These are phyloP conservation scores for Anas platyrhynchos DNA, from an alignment of 2,113 vertebrate species.

Conservation along the genomic window DNA sequence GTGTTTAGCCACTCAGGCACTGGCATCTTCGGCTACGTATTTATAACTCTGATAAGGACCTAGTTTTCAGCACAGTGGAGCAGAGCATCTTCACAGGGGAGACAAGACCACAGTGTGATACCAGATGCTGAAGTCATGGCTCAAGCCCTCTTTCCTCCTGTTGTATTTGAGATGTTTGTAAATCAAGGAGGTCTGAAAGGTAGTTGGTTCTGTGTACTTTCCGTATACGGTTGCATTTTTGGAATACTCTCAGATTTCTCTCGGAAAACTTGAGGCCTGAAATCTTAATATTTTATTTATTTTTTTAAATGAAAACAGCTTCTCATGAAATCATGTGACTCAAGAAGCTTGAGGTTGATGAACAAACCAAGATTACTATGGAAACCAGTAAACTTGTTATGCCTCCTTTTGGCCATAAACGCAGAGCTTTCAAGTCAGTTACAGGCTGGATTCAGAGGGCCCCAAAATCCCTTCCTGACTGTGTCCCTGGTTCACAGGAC, in stretches of 20 bases:
- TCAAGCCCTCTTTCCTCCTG: not conserved
- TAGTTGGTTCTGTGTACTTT: not conserved
- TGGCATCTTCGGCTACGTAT: not conserved
- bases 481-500: not conserved
- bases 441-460: not conserved
- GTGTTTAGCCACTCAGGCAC: not conserved
- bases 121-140: not conserved
- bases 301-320: not conserved
- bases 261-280: not conserved
- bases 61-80: not conserved
- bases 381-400: not conserved
- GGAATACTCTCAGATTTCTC: not conserved
- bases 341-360: not conserved
- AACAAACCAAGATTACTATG: not conserved
- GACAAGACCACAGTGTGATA: not conserved
- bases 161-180: not conserved
- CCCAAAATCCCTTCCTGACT: not conserved
- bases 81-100: not conserved
- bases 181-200: not conserved
- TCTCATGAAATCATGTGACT: not conserved
- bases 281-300: not conserved
- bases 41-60: not conserved
- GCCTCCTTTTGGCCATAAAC: not conserved
- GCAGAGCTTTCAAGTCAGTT: not conserved
- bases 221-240: not conserved